These are phyloP conservation scores for Ornithorhynchus anatinus DNA, from an alignment of 2,113 vertebrate species.

Conservation along the genomic window DNA sequence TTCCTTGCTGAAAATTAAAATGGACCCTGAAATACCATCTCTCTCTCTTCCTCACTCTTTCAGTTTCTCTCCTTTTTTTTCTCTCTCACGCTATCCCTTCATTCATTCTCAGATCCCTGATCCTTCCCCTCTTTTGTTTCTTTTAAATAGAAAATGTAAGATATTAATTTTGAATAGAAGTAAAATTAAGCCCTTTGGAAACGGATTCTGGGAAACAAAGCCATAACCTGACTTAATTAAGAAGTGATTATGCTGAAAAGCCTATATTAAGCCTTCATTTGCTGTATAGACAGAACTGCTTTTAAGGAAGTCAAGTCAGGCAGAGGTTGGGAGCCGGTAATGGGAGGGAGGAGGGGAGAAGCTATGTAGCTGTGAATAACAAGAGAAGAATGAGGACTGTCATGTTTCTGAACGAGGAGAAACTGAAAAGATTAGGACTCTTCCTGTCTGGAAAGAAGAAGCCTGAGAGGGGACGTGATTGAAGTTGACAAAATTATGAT, in stretches of 20 bases:
- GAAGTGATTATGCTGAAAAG: constrained; percentile 64
- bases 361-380: neutral
- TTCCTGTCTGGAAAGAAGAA: too few relatives aligned
- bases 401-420: too few relatives aligned
- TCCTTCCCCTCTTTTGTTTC: constrained; percentile 30
- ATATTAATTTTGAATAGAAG: constrained; percentile 74
- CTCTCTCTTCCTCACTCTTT: constrained; percentile 9
- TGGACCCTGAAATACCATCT: constrained; percentile 47
- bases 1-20: constrained; percentile 55
- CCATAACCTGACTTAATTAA: constrained; percentile 75
- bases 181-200: constrained; percentile 73
- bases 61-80: neutral
- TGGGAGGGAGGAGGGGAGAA: neutral
- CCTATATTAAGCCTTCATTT: constrained; percentile 36
- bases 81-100: neutral
- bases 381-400: neutral
- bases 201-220: constrained; percentile 62
- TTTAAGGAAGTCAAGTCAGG: constrained; percentile 4
- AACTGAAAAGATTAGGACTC: neutral
- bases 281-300: neutral
- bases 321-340: neutral
- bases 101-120: too few relatives aligned
- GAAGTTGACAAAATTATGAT: too few relatives aligned
- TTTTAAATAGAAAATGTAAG: constrained; percentile 56
- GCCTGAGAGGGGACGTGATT: too few relatives aligned